These are phyloP conservation scores for Melanotus villosus DNA, from an alignment of 2,888 invertebrate species.

Conservation along the genomic window DNA sequence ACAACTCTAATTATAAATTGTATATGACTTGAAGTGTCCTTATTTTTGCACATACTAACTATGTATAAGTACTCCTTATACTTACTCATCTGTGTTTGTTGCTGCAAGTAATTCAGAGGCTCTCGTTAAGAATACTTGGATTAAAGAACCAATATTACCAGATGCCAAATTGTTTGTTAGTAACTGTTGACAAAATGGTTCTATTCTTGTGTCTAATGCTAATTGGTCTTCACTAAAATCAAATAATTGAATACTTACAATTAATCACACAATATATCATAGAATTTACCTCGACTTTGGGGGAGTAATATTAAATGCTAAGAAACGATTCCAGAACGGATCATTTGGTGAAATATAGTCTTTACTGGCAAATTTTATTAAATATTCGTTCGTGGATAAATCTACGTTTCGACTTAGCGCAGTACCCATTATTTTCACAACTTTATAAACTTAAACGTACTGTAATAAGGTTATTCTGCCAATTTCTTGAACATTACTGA, in stretches of 20 bases:
- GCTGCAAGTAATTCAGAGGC: constrained; percentile 88
- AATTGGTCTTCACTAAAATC: constrained; percentile 82
- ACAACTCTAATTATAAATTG: too few relatives aligned
- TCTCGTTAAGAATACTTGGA: constrained; percentile 87
- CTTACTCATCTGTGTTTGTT: constrained; percentile 89
- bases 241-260: neutral
- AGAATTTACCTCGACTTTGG: constrained; percentile 81
- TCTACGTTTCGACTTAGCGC: constrained; percentile 86
- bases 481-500: too few relatives aligned
- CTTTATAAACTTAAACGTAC: too few relatives aligned
- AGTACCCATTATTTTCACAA: constrained; percentile 78
- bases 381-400: constrained; percentile 84
- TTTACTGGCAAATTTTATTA: constrained; percentile 84
- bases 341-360: constrained; percentile 88
- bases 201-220: constrained; percentile 85
- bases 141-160: constrained; percentile 90
- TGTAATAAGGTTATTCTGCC: too few relatives aligned
- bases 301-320: constrained; percentile 91
- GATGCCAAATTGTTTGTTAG: constrained; percentile 89
- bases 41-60: too few relatives aligned
- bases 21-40: too few relatives aligned
- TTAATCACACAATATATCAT: neutral
- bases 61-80: too few relatives aligned
- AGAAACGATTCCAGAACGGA: constrained; percentile 93
- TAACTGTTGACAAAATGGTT: constrained; percentile 81